These are phyloP conservation scores for Drosophila virilis DNA, from an alignment of 1,140 invertebrate species.

Conservation along the genomic window DNA sequence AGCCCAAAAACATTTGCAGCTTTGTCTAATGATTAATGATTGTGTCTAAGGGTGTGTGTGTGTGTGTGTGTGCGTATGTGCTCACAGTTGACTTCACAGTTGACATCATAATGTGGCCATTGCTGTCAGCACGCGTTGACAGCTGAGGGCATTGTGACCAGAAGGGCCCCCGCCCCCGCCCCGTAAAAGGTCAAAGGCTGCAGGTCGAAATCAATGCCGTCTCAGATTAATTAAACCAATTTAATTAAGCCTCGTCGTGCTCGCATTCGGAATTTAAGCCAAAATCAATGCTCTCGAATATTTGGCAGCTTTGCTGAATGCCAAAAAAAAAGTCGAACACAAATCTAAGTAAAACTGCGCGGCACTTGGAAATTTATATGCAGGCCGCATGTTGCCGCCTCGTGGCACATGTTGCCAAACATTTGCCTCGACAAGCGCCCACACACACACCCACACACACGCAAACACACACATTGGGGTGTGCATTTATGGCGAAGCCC, in stretches of 20 bases:
- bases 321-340: conserved; percentile 5
- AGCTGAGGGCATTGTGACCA: conserved; percentile 35
- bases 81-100: conserved; percentile 64
- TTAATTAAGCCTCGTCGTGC: conserved; percentile 48
- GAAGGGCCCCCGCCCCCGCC: neutral
- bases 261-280: conserved; percentile 2
- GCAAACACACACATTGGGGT: conserved; percentile 6
- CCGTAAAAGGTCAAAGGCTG: conserved; percentile 39
- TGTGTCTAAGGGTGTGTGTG: conserved; percentile 13
- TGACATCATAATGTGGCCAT: conserved; percentile 75
- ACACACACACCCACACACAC: conserved; percentile 13
- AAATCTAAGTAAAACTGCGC: conserved; percentile 50
- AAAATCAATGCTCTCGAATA: conserved; percentile 39
- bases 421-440: conserved; percentile 61
- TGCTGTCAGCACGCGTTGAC: conserved; percentile 65
- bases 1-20: conserved; percentile 43
- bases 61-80: conserved; percentile 14
- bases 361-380: conserved; percentile 69
- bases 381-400: conserved; percentile 68
- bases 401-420: conserved; percentile 72
- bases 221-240: conserved; percentile 48
- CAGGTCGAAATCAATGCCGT: conserved; percentile 15
- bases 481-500: conserved; percentile 66
- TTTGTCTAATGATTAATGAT: conserved; percentile 75
- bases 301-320: conserved; percentile 10